Percentiles rank a stretch among this genome's conserved stretches.
These are phyloP conservation scores for Vanessa tameamea DNA, from an alignment of 1,140 invertebrate genomes.

Conservation along the genomic window DNA sequence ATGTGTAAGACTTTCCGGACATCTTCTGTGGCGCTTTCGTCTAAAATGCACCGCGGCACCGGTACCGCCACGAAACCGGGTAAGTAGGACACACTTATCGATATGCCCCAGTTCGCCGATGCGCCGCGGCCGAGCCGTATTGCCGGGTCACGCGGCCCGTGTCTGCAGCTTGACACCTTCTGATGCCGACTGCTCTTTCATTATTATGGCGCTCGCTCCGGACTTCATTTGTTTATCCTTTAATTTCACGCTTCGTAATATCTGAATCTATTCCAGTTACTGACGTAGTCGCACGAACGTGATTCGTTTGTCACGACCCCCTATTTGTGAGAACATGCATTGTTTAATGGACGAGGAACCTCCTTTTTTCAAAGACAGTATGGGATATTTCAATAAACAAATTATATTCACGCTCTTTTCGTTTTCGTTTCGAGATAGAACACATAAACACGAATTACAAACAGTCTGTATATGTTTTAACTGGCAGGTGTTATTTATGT, in stretches of 20 bases:
- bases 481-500: slow-evolving; percentile 57
- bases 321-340: slow-evolving; percentile 45
- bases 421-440: slow-evolving; percentile 7
- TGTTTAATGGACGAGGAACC: slow-evolving; percentile 36
- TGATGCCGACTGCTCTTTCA: slow-evolving; percentile 73
- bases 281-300: slow-evolving; percentile 68
- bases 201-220: slow-evolving; percentile 71
- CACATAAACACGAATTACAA: slow-evolving; percentile 35
- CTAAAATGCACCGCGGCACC: slow-evolving; percentile 57
- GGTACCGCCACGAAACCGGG: slow-evolving; percentile 53
- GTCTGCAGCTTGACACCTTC: slow-evolving; percentile 72
- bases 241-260: slow-evolving; percentile 72
- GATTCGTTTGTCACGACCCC: slow-evolving; percentile 64
- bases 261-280: slow-evolving; percentile 75
- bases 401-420: slow-evolving; percentile 9
- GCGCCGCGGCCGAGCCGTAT: slow-evolving; percentile 58
- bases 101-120: slow-evolving; percentile 71
- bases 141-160: slow-evolving; percentile 69
- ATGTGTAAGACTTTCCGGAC: slow-evolving; percentile 72
- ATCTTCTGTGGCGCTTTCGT: slow-evolving; percentile 51
- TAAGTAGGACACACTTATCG: slow-evolving; percentile 74
- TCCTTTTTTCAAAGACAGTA: slow-evolving; percentile 18
- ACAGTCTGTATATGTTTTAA: slow-evolving; percentile 33
- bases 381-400: slow-evolving; percentile 1
- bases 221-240: slow-evolving; percentile 80